These are phyloP conservation scores for Liodrosophila aerea DNA, from an alignment of 2,888 invertebrate species.

Conservation along the genomic window DNA sequence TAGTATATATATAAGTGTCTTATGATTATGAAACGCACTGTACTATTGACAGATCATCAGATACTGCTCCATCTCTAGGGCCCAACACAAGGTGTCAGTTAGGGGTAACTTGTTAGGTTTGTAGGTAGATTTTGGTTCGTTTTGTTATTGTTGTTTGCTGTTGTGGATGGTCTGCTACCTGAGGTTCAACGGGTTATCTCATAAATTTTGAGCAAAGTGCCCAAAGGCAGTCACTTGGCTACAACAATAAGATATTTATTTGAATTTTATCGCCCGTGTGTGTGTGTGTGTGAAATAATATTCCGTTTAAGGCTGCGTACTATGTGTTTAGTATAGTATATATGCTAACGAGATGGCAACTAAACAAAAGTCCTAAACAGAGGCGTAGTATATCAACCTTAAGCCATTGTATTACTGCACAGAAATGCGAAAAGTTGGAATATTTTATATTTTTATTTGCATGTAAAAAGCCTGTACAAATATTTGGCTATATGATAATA, in stretches of 20 bases:
- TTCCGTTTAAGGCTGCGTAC: not conserved
- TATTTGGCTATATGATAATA: conserved; percentile 11
- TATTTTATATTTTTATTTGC: conserved; percentile 29
- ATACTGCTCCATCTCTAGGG: too few species aligned
- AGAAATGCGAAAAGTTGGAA: conserved; percentile 23
- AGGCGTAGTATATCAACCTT: not conserved
- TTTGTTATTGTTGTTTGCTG: conserved; percentile 3
- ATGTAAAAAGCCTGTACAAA: conserved; percentile 17
- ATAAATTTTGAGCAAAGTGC: conserved; percentile 28
- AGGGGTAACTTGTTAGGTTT: conserved; percentile 26
- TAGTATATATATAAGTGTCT: too few species aligned
- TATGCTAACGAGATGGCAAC: conserved; percentile 18
- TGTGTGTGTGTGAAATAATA: conserved; percentile 1
- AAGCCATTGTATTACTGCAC: conserved; percentile 19
- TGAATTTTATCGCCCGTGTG: conserved; percentile 16
- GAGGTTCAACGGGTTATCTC: conserved; percentile 25
- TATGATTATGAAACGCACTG: too few species aligned
- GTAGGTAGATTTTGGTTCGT: conserved; percentile 10
- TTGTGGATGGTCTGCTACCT: conserved; percentile 19
- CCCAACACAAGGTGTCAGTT: conserved; percentile 46
- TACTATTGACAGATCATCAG: too few species aligned
- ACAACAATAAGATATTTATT: conserved; percentile 30
- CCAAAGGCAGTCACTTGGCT: conserved; percentile 6
- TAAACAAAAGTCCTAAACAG: conserved; percentile 17
- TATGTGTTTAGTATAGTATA: not conserved